A percentile compares a stretch with the other conserved stretches of the same genome.
These are phyloP conservation scores for Chamaea fasciata DNA, from an alignment of 2,113 vertebrate genomes.

Conservation along the genomic window DNA sequence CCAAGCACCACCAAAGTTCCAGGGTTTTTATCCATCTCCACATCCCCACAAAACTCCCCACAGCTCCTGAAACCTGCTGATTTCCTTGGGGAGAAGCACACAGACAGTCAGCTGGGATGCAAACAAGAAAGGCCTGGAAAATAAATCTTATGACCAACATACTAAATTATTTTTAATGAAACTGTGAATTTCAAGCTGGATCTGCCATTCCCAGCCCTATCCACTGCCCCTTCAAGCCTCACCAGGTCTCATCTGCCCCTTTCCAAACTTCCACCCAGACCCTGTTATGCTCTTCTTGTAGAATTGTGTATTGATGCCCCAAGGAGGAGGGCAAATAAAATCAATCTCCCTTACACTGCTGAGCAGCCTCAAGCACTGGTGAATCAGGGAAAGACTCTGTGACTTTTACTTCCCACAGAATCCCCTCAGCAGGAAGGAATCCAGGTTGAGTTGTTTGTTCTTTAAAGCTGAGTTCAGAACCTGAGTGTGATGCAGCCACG, in stretches of 20 bases:
- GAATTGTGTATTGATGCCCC: neutral
- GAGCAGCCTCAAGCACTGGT: slow-evolving; percentile 25
- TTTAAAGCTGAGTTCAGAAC: neutral
- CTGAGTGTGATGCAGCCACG: neutral
- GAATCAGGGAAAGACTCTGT: neutral
- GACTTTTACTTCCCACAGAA: slow-evolving; percentile 22
- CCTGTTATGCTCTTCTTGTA: neutral
- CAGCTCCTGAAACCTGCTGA: neutral
- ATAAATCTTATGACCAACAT: neutral
- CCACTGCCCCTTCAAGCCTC: neutral
- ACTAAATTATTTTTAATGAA: neutral
- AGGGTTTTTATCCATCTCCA: neutral
- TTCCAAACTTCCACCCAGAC: neutral
- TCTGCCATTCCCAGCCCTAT: neutral
- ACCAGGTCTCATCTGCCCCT: neutral
- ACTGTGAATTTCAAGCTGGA: neutral
- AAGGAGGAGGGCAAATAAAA: slow-evolving; percentile 26
- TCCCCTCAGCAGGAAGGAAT: neutral
- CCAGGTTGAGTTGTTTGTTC: neutral
- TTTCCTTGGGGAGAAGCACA: neutral
- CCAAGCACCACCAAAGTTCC: neutral
- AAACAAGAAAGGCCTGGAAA: neutral
- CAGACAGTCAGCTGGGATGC: neutral
- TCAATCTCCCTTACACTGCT: neutral
- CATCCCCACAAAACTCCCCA: neutral